Evolutionary conservation across 2,888 invertebrate genomes (phyloP), one percentile per base, ranked within the genome.

Genomic region (Calameuta filiformis): DNA sequence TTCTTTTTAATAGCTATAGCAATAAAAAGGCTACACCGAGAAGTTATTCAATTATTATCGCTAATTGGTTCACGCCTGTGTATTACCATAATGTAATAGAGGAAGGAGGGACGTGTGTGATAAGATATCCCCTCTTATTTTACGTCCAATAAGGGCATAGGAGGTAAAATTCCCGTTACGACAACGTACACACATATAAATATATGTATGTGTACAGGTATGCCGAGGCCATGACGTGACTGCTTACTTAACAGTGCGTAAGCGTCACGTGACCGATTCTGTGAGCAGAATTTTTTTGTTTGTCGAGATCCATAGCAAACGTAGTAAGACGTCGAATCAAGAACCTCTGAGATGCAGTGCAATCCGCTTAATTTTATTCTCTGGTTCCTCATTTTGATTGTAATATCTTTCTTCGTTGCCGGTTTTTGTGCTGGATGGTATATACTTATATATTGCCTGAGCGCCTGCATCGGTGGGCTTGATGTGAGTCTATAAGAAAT

Each of bases 381-480:
- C 83, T 96, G 96, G 96, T 92, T 96, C 1, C 81, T 96, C 68
- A 92, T 96, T 81, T 92, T 96, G 77, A 93, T 96, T 86, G 93
- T 96, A 83, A 89, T 96, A 73, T 93, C 94, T 31, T 95, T 96
- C 87, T 94, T 94, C 92, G 91, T 96, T 73, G 96, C 96, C 15
- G 93, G 93, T 75, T 91, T 96, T 82, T 95, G 95, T 83, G 95
- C 95, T 1, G 93, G 94, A 79, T 91, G 94, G 85, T 96, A 96
- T 91, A 95, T 96, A 78, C 84, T 96, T 37, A 81, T 95, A 4
- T 93, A 95, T 81, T 94, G 95, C 11, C 92, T 96, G 78, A 94
- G 94, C 77, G 95, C 95, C 11, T 96, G 96, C 91, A 93, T 96
- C 92, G 93, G 94, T 79, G 93, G 93, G 6, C 92, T 96, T 90